Evolutionary conservation across 1,140 invertebrate species (phyloP).

Genomic region (Diploscapter pachys): DNA sequence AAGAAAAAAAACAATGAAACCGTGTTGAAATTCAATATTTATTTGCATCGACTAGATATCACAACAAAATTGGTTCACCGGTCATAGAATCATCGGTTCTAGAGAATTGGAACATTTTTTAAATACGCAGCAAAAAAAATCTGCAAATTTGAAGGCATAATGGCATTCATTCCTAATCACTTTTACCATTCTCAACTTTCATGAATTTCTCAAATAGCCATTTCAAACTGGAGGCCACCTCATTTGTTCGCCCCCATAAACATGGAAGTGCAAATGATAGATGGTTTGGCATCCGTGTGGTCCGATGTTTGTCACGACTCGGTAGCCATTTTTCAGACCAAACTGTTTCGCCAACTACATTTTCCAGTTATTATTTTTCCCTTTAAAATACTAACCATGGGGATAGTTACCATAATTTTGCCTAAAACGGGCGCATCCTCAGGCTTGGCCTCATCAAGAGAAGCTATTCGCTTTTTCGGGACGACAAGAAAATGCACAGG

Average conservation of each 20-base stretch:
- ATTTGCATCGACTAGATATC: too few relatives aligned
- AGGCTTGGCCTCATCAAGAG: constrained; percentile 75
- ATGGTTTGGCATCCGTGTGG: constrained; percentile 81
- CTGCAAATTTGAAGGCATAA: too few relatives aligned
- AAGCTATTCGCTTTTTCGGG: constrained; percentile 80
- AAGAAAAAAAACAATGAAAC: too few relatives aligned
- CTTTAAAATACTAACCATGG: constrained; percentile 14
- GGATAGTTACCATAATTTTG: constrained; percentile 58
- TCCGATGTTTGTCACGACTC: constrained; percentile 81
- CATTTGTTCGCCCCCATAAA: constrained; percentile 87
- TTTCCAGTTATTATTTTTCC: too few relatives aligned
- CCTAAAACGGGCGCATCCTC: constrained; percentile 59
- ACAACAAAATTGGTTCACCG: too few relatives aligned
- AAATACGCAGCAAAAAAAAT: too few relatives aligned
- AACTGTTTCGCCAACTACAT: constrained; percentile 57
- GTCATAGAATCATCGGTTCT: too few relatives aligned
- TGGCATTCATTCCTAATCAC: too few relatives aligned
- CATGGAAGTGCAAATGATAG: constrained; percentile 85
- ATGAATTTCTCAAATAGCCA: too few relatives aligned
- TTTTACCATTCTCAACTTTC: too few relatives aligned
- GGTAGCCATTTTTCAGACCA: constrained; percentile 60
- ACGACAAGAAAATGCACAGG: constrained; percentile 95
- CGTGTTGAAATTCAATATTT: too few relatives aligned
- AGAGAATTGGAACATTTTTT: too few relatives aligned
- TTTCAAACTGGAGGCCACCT: constrained; percentile 75